phyloP scores from a whole-genome alignment of 2,113 vertebrate genomes.

The Empidonax traillii region DNA sequence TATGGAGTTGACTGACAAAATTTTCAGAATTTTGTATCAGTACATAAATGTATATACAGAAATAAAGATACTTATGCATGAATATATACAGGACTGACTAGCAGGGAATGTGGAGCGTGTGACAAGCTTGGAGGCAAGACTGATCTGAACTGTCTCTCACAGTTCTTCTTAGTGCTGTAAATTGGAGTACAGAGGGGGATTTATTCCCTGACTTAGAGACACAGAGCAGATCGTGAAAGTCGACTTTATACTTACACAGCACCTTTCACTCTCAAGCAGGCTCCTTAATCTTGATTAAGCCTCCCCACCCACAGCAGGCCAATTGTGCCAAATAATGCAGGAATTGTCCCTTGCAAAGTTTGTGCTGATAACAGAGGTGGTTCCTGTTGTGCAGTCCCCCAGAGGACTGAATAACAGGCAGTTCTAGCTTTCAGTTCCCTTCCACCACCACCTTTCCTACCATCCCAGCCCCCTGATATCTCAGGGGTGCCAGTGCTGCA shows the following conservation, averaged over 20 bases:
- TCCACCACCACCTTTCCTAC: neutral
- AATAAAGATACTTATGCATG: neutral
- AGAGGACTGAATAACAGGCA: neutral
- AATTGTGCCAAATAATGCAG: neutral
- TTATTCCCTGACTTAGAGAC: neutral
- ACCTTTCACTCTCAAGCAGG: neutral
- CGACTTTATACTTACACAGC: neutral
- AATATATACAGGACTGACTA: neutral
- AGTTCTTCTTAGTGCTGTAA: neutral
- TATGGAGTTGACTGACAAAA: neutral
- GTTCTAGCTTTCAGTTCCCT: neutral
- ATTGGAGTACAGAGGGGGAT: neutral
- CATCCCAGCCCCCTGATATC: neutral
- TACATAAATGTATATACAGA: neutral
- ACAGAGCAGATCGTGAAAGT: neutral
- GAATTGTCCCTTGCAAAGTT: neutral
- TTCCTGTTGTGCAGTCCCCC: neutral
- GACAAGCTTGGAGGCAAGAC: neutral
- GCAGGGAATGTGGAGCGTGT: neutral
- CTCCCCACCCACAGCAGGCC: rapidly evolving
- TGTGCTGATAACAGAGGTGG: neutral
- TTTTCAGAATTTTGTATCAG: neutral
- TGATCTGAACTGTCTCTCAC: neutral
- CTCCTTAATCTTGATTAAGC: neutral
- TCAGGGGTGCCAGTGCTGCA: neutral